Conservation (phyloP, 2,888 invertebrate genomes). For the Chalcis sispes region DNA sequence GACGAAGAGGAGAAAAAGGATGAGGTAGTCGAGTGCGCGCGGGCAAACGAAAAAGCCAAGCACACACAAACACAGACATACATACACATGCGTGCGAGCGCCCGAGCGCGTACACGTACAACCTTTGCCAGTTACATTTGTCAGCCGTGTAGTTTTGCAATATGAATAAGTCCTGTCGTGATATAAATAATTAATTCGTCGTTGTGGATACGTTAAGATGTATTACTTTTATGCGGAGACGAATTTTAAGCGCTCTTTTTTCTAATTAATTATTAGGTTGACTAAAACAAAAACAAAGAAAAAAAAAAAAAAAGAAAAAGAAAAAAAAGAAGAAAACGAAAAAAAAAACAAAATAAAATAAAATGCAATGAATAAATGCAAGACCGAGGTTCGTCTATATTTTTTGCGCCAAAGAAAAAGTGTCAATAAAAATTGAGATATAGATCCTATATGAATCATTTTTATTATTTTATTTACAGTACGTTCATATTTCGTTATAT, state of each 20-base stretch:
- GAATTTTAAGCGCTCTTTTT: constrained; percentile 45
- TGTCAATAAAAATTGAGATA: constrained; percentile 58
- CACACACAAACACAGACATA: constrained; percentile 25
- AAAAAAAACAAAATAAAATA: background rate
- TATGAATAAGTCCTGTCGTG: constrained; percentile 50
- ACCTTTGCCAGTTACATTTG: constrained; percentile 47
- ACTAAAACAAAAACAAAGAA: background rate
- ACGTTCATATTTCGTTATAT: no score
- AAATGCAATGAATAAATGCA: constrained; percentile 14
- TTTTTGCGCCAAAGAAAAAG: constrained; percentile 59
- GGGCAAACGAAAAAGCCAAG: constrained; percentile 48
- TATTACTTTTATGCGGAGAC: constrained; percentile 45
- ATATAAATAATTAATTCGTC: constrained; percentile 55
- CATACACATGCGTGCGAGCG: constrained; percentile 18
- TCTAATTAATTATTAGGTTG: constrained; percentile 45
- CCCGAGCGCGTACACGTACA: no score
- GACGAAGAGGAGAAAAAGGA: constrained; percentile 2
- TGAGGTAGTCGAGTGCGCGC: background rate
- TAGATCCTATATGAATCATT: constrained; percentile 43
- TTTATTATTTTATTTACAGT: background rate
- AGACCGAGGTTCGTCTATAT: constrained; percentile 54
- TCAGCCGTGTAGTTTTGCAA: constrained; percentile 58
- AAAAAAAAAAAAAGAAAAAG: background rate
- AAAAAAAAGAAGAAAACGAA: background rate
- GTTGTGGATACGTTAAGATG: constrained; percentile 55